Base-by-base conservation (phyloP, 2,888 invertebrate genomes). In the Tenthredo scrophulariae region DNA sequence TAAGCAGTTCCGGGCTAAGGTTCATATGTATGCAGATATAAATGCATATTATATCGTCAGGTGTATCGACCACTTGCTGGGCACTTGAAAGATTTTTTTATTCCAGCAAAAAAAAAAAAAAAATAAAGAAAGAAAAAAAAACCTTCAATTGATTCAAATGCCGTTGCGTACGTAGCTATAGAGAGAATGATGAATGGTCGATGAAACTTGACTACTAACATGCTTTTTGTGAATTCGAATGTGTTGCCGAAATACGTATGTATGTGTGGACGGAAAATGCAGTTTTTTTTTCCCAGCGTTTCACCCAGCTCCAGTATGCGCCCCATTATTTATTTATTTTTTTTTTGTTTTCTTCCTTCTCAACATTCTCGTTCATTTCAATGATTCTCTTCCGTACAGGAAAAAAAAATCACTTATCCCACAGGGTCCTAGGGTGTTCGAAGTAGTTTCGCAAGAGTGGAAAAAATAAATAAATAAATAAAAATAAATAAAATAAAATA, bases 1-100 rank as follows among this genome's bases (percentile, higher is more conserved):
- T 62, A 13, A 62, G 62, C 62, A 62, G 62, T 3, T 62, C 22
- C 22, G 4, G 62, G 13, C 26, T 4, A 26, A 26, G 13, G 26
- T 4, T 26, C 10, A 18, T 26, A 79, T 26, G 15, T 54, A 15
- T 50, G 54, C 50, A 54, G n/a, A 54, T 79, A 26, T 26, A 54
- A 22, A 62, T 79, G 22, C 29, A 54, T 62, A 79, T 80, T 15
- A 80, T 37, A 58, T 40, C 15, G 22, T 72, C 74, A n/a, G 40
- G 40, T 40, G 74, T 43, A 84, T 84, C 72, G 50, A 74, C 54
- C 70, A 70, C 50, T 58, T 75, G 84, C 40, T 29, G 18, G n/a
- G n/a, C n/a, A 50, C 50, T 29, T 54, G 74, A 26, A 26, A 43
- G 37, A n/a, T 22, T n/a, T n/a, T 43, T 43, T 29, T 18, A 70